Conservation (phyloP, 2,888 invertebrate species). For the Cacoxenus indagator region DNA sequence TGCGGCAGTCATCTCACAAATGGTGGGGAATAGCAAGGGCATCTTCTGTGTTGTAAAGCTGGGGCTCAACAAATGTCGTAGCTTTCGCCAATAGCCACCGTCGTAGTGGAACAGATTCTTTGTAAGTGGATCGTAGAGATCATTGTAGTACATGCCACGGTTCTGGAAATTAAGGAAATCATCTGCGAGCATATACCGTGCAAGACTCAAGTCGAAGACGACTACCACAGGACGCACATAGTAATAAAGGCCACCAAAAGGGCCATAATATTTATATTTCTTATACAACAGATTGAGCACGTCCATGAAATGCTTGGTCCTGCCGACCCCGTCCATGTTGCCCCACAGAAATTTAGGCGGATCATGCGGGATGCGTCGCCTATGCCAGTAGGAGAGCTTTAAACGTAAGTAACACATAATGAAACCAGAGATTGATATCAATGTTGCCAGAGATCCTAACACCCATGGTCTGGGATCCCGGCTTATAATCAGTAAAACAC, state of each 20-base stretch:
- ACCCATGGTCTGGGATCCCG: too few relatives aligned
- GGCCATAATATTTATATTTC: constrained; percentile 40
- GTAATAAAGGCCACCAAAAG: constrained; percentile 56
- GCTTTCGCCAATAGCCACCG: constrained; percentile 68
- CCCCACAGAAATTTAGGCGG: constrained; percentile 51
- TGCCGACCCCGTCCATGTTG: constrained; percentile 45
- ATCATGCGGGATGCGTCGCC: constrained; percentile 45
- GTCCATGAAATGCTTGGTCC: constrained; percentile 40
- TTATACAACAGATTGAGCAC: constrained; percentile 49
- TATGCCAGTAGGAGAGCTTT: constrained; percentile 51
- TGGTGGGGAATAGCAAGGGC: constrained; percentile 69
- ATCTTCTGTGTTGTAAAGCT: constrained; percentile 72
- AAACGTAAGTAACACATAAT: constrained; percentile 50
- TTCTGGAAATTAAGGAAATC: constrained; percentile 65
- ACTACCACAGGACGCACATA: constrained; percentile 57
- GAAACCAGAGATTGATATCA: too few relatives aligned
- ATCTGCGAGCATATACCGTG: constrained; percentile 48
- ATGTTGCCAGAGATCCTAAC: too few relatives aligned
- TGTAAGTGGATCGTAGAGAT: constrained; percentile 65
- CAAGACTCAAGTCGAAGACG: constrained; percentile 48
- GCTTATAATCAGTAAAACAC: too few relatives aligned
- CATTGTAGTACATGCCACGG: constrained; percentile 62
- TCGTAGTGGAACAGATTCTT: constrained; percentile 62
- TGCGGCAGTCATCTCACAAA: constrained; percentile 48
- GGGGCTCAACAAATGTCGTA: constrained; percentile 70